Conservation (phyloP, 35 echinoderm and acorn worm genomes). For the Acanthaster planci region DNA sequence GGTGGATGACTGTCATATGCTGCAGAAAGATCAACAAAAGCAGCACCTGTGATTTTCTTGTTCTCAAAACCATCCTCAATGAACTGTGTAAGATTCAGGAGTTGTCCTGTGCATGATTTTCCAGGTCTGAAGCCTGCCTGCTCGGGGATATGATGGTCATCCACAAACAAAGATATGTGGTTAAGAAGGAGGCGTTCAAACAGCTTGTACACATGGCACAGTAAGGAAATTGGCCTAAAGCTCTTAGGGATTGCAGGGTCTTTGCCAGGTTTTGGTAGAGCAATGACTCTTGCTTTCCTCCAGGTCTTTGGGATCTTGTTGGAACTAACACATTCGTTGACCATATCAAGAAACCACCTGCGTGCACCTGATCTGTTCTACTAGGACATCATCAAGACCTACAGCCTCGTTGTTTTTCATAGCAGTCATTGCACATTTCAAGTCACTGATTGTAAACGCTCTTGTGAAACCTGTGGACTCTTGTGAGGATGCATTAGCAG, state of each 20-base stretch:
- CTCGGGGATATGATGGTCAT: slow-evolving; percentile 20
- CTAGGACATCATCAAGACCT: slow-evolving; percentile 42
- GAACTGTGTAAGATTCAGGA: slow-evolving; percentile 15
- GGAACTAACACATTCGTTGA: slow-evolving; percentile 38
- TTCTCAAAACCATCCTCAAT: slow-evolving; percentile 36
- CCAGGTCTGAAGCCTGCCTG: slow-evolving; percentile 39
- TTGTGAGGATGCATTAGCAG: not conserved
- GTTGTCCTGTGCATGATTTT: slow-evolving; percentile 30
- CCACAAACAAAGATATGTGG: not conserved
- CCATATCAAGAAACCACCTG: slow-evolving; percentile 42
- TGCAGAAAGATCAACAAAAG: slow-evolving; percentile 54
- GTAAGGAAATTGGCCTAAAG: slow-evolving; percentile 31
- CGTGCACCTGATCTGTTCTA: slow-evolving; percentile 47
- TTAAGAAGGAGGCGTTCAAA: slow-evolving; percentile 30
- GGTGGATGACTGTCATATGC: slow-evolving; percentile 63
- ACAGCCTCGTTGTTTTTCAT: slow-evolving; percentile 31
- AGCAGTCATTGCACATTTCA: slow-evolving; percentile 1
- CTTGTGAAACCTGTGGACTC: slow-evolving; percentile 12
- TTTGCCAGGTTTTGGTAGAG: slow-evolving; percentile 23
- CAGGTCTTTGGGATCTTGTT: slow-evolving; percentile 47
- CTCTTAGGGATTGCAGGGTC: not conserved
- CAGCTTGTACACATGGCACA: slow-evolving; percentile 10
- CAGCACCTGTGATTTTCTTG: slow-evolving; percentile 19
- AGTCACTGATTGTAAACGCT: slow-evolving; percentile 4
- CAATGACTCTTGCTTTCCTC: slow-evolving; percentile 47